Evolutionary conservation across 2,888 invertebrate species (phyloP).

Genomic region (Aricia artaxerxes): DNA sequence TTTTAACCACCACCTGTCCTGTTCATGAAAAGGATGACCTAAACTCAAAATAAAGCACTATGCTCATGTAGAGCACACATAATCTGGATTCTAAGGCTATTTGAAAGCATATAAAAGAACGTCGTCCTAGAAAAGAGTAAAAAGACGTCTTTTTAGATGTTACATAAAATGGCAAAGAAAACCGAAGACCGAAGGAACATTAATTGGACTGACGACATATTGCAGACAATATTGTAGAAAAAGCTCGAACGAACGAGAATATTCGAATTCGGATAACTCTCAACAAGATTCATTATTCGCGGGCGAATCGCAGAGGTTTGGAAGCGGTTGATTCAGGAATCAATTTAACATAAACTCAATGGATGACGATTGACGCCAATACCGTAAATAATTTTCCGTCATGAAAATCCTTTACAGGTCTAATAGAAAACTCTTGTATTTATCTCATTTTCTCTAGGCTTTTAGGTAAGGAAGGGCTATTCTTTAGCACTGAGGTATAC

Average conservation of each 20-base stretch:
- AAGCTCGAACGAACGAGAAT: conserved; percentile 1
- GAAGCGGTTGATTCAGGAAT: conserved; percentile 12
- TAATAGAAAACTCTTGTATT: not conserved
- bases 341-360: not conserved
- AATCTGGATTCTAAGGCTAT: not conserved
- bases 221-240: not conserved
- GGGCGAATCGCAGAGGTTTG: not conserved
- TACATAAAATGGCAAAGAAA: not conserved
- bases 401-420: not conserved
- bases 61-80: not conserved
- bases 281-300: conserved; percentile 7
- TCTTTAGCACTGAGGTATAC: not conserved
- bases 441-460: not conserved
- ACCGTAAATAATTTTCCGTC: not conserved
- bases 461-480: not conserved
- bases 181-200: not conserved
- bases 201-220: conserved; percentile 17
- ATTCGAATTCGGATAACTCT: conserved; percentile 4
- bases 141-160: not conserved
- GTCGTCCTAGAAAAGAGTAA: not conserved
- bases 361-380: not conserved
- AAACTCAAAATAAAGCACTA: not conserved
- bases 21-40: not conserved
- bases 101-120: not conserved
- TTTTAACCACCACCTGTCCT: not conserved